phyloP scores from a whole-genome alignment of 2,113 vertebrate genomes.

The Galemys pyrenaicus region DNA sequence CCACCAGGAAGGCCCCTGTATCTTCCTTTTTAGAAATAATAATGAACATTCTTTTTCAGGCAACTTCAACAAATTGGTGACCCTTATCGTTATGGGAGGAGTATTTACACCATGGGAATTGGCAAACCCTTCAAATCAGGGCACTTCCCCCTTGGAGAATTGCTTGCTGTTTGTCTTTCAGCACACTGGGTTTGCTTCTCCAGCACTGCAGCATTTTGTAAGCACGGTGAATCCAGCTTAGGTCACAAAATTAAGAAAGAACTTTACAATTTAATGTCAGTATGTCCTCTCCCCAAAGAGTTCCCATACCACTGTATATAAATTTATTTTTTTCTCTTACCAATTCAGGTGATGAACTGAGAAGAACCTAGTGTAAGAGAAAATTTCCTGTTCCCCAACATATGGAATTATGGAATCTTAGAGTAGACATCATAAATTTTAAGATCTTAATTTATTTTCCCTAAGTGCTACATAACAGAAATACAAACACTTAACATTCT shows the following conservation, averaged over 20 bases:
- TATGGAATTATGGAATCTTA: not conserved
- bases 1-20: too few species aligned
- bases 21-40: too few species aligned
- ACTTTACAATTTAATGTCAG: not conserved
- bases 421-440: not conserved
- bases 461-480: not conserved
- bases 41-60: too few species aligned
- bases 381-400: not conserved
- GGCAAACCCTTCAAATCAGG: not conserved
- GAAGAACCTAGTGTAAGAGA: too few species aligned
- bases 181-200: not conserved
- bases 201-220: not conserved
- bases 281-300: not conserved
- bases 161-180: not conserved
- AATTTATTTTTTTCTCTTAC: too few species aligned
- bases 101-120: not conserved
- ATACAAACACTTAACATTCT: not conserved
- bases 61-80: not conserved
- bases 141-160: not conserved
- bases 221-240: not conserved
- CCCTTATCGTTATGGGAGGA: not conserved
- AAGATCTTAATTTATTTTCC: not conserved
- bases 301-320: too few species aligned
- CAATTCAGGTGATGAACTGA: too few species aligned
- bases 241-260: not conserved